These are phyloP conservation scores for Danaus melanippus DNA, from an alignment of 1,140 invertebrate species.

Conservation along the genomic window DNA sequence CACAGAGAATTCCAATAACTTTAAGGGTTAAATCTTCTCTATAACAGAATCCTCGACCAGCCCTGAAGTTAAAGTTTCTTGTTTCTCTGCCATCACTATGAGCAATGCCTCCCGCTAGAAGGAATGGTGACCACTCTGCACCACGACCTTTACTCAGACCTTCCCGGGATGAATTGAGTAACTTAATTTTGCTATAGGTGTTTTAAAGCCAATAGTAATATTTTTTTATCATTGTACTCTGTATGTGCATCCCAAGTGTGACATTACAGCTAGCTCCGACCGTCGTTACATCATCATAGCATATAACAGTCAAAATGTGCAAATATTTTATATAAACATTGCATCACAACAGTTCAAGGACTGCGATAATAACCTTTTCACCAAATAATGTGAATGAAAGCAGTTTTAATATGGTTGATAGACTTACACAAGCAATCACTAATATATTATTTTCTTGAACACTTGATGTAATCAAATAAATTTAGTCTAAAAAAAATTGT, in stretches of 20 bases:
- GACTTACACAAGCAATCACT: too few relatives aligned
- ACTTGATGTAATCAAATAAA: too few relatives aligned
- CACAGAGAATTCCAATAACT: slow-evolving; percentile 51
- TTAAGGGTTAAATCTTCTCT: slow-evolving; percentile 35
- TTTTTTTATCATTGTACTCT: slow-evolving; percentile 34
- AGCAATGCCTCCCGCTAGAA: slow-evolving; percentile 54
- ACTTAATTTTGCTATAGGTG: slow-evolving; percentile 25
- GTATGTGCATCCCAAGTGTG: slow-evolving; percentile 65
- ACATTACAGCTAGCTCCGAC: slow-evolving; percentile 61
- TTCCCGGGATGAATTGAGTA: slow-evolving; percentile 63
- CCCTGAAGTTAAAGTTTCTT: slow-evolving; percentile 44
- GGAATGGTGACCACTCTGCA: slow-evolving; percentile 31
- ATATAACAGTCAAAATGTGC: not conserved
- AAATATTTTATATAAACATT: too few relatives aligned
- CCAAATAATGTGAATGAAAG: too few relatives aligned
- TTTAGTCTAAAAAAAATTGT: not conserved
- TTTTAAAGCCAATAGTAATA: too few relatives aligned
- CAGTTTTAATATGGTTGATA: too few relatives aligned
- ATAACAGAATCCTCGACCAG: slow-evolving; percentile 41
- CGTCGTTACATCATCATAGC: slow-evolving; percentile 12
- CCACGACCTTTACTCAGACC: slow-evolving; percentile 67
- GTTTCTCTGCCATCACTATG: slow-evolving; percentile 49
- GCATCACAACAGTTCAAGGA: too few relatives aligned
- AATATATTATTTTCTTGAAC: too few relatives aligned
- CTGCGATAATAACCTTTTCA: too few relatives aligned